These are phyloP conservation scores for Papilio protenor DNA, from an alignment of 2,888 invertebrate genomes.

Conservation along the genomic window DNA sequence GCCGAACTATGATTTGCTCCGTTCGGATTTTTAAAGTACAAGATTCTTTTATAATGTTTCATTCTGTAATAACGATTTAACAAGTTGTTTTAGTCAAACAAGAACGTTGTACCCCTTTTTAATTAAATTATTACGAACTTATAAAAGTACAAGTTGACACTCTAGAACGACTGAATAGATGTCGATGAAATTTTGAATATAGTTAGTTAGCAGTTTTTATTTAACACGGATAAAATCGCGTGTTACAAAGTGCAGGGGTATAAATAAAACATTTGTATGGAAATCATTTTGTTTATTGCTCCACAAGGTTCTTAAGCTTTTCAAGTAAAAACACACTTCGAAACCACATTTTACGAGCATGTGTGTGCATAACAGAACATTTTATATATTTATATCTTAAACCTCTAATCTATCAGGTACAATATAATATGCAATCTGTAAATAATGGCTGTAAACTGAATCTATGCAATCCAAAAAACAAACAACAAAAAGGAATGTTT, in stretches of 20 bases:
- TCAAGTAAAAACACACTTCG: constrained; percentile 68
- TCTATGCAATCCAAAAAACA: constrained; percentile 57
- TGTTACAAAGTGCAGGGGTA: neutral
- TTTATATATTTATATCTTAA: constrained; percentile 57
- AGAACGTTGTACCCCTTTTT: no score
- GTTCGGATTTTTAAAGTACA: neutral
- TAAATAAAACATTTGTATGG: constrained; percentile 64
- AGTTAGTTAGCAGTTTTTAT: no score
- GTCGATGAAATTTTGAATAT: no score
- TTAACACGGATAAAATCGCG: no score
- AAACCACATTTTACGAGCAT: constrained; percentile 65
- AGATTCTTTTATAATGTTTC: no score
- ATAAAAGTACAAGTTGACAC: no score
- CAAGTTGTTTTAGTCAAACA: no score
- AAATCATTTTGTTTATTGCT: constrained; percentile 77
- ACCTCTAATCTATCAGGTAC: constrained; percentile 74
- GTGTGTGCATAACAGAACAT: constrained; percentile 73
- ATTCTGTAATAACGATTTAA: no score
- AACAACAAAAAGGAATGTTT: constrained; percentile 54
- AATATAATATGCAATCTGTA: constrained; percentile 63
- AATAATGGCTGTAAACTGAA: constrained; percentile 51
- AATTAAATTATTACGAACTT: no score
- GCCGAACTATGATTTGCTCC: neutral
- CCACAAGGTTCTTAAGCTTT: constrained; percentile 75
- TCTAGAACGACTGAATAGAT: no score